Evolutionary conservation across 2,888 invertebrate genomes (phyloP).

Genomic region (Phorcus lineatus): DNA sequence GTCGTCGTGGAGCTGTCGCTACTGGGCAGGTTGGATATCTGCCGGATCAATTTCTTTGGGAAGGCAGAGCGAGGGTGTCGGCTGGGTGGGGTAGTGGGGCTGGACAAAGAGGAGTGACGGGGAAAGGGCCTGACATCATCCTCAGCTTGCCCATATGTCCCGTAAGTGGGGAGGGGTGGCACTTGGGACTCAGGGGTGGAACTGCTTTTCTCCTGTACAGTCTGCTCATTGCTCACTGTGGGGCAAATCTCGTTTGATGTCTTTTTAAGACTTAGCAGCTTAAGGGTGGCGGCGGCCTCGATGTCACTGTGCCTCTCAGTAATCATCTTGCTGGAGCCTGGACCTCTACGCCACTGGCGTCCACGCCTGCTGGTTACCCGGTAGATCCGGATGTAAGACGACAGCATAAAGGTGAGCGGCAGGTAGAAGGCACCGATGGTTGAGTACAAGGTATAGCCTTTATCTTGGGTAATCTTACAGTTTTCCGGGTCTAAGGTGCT

Average conservation of each 20-base stretch:
- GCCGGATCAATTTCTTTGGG: slow-evolving; percentile 34
- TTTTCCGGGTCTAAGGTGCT: slow-evolving; percentile 27
- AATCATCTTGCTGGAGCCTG: slow-evolving; percentile 51
- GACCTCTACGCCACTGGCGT: slow-evolving; percentile 54
- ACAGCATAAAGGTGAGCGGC: slow-evolving; percentile 62
- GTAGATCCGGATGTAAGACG: slow-evolving; percentile 64
- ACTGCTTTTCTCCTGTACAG: background rate
- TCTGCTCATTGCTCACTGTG: background rate
- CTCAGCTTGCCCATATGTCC: background rate
- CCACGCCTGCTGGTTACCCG: slow-evolving; percentile 54
- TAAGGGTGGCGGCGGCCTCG: slow-evolving; percentile 26
- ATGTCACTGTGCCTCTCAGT: slow-evolving; percentile 31
- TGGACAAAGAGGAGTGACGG: background rate
- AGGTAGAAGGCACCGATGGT: slow-evolving; percentile 68
- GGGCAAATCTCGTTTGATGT: slow-evolving; percentile 17
- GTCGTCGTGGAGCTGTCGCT: slow-evolving; percentile 36
- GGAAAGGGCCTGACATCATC: background rate
- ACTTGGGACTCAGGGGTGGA: slow-evolving; percentile 25
- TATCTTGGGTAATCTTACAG: slow-evolving; percentile 56
- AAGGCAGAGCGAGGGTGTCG: slow-evolving; percentile 20
- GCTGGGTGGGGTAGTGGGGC: background rate
- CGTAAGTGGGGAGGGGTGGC: slow-evolving; percentile 4
- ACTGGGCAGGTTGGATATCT: slow-evolving; percentile 38
- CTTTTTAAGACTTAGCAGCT: slow-evolving; percentile 25
- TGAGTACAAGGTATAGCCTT: slow-evolving; percentile 66